Evolutionary conservation across 2,797 vertebrate genomes (phyloP).

Genomic region (Pygocentrus nattereri): DNA sequence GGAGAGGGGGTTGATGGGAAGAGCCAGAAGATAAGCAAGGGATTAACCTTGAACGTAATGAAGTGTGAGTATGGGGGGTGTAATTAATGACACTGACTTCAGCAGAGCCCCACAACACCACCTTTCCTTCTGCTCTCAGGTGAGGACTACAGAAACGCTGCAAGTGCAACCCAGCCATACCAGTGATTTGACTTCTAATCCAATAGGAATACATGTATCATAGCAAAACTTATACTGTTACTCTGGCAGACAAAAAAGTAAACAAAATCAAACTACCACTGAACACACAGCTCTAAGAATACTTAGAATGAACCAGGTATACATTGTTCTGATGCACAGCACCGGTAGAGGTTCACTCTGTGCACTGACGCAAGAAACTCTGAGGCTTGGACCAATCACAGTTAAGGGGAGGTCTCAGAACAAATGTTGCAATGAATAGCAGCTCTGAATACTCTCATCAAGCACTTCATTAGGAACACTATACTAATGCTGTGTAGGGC

Average conservation of each 20-base stretch:
- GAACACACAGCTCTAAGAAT: too few species aligned
- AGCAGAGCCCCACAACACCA: slow-evolving; percentile 64
- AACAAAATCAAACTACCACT: neutral
- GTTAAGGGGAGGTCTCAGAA: too few species aligned
- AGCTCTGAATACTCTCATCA: too few species aligned
- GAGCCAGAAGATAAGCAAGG: slow-evolving; percentile 80
- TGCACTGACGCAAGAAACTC: too few species aligned
- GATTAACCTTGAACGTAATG: slow-evolving; percentile 95
- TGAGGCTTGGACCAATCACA: too few species aligned
- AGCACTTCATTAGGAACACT: too few species aligned
- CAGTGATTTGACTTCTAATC: neutral
- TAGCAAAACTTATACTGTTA: neutral
- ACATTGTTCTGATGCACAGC: too few species aligned
- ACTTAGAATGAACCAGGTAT: too few species aligned
- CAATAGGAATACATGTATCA: neutral
- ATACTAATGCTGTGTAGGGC: too few species aligned
- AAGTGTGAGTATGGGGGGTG: slow-evolving; percentile 79
- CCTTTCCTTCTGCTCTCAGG: slow-evolving; percentile 10
- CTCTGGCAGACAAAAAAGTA: neutral
- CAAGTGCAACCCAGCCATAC: neutral
- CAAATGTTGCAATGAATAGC: too few species aligned
- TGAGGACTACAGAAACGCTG: neutral
- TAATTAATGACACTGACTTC: slow-evolving; percentile 92
- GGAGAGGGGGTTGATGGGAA: slow-evolving; percentile 85
- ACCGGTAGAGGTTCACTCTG: too few species aligned